Conservation (phyloP, 2,888 invertebrate genomes). For the Leptothorax acervorum region DNA sequence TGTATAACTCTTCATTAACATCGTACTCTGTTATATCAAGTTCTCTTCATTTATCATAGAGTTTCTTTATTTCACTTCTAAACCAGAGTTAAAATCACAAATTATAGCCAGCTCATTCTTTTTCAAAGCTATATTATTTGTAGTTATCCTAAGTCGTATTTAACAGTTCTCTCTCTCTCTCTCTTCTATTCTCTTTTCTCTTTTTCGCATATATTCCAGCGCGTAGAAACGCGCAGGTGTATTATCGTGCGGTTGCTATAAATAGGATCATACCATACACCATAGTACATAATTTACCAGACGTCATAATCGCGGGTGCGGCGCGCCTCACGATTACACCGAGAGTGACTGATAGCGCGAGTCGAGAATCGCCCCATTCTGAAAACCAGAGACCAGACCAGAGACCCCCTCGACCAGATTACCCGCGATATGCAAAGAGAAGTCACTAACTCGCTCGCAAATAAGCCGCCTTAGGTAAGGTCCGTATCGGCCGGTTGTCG, state of each 20-base stretch:
- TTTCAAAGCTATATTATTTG: neutral
- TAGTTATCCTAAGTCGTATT: constrained; percentile 9
- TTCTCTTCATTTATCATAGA: neutral
- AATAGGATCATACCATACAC: constrained; percentile 25
- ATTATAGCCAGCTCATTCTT: neutral
- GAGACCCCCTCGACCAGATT: constrained; percentile 38
- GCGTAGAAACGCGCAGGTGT: constrained; percentile 10
- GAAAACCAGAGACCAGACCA: constrained; percentile 27
- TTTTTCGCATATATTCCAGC: neutral
- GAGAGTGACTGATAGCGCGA: constrained; percentile 42
- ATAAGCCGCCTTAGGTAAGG: constrained; percentile 47
- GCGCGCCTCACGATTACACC: constrained; percentile 44
- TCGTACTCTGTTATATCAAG: neutral
- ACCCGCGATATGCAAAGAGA: constrained; percentile 58
- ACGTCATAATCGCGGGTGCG: constrained; percentile 46
- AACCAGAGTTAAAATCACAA: neutral
- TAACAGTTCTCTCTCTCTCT: neutral
- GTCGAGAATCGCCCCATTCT: constrained; percentile 25
- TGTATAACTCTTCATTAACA: constrained; percentile 28
- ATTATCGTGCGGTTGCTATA: constrained; percentile 42
- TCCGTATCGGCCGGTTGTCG: constrained; percentile 46
- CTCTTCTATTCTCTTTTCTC: neutral
- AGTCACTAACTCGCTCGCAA: constrained; percentile 65
- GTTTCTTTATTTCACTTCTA: neutral
- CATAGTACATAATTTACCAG: constrained; percentile 40